phyloP scores from a whole-genome alignment of 2,888 invertebrate species.

The Hydraecia micacea region DNA sequence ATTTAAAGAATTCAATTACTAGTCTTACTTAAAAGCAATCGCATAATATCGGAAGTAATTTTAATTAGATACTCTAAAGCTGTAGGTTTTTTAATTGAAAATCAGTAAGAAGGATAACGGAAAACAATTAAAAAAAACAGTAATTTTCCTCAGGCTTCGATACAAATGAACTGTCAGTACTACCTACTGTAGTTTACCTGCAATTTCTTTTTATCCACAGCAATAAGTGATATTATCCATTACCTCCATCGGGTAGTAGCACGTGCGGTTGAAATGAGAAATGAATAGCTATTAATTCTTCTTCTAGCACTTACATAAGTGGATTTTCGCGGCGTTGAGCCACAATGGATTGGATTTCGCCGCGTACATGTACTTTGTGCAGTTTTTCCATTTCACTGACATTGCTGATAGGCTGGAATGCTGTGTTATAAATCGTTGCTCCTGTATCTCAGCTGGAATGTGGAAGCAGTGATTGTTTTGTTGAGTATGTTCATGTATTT shows the following conservation, averaged over 20 bases:
- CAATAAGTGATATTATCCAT: conserved; percentile 49
- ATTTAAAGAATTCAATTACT: neutral
- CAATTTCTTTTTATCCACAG: neutral
- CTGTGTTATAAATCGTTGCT: too few species aligned
- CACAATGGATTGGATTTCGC: conserved; percentile 63
- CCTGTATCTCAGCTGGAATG: too few species aligned
- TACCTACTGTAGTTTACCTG: too few species aligned
- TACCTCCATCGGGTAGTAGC: conserved; percentile 39
- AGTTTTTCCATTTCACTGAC: conserved; percentile 47
- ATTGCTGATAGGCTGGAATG: too few species aligned
- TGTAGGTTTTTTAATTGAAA: neutral
- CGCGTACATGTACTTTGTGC: conserved; percentile 48
- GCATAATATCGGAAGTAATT: too few species aligned
- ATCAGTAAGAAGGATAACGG: neutral
- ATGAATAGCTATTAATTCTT: conserved; percentile 77
- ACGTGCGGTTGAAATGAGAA: conserved; percentile 76
- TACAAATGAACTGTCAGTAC: neutral
- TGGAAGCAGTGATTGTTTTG: too few species aligned
- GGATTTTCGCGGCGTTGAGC: conserved; percentile 66
- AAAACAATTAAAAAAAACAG: neutral
- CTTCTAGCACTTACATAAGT: conserved; percentile 63
- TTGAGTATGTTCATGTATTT: too few species aligned
- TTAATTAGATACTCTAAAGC: neutral
- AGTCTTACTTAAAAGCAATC: too few species aligned
- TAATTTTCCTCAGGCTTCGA: neutral